phyloP scores from a whole-genome alignment of 2,113 vertebrate genomes.

The Hippolais icterina region DNA sequence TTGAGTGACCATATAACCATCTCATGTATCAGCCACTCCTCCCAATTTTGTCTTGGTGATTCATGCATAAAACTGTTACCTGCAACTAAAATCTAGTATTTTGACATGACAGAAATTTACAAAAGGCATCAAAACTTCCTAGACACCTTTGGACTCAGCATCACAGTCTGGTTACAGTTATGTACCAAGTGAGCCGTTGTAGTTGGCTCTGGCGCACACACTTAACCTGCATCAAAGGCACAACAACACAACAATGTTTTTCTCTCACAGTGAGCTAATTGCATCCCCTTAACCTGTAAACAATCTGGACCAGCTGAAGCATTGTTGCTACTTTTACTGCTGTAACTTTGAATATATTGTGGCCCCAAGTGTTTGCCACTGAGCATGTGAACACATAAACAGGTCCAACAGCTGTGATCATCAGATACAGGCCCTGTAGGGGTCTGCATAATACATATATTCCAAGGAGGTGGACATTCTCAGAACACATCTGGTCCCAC shows the following conservation, averaged over 20 bases:
- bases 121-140: not conserved
- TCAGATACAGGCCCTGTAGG: not conserved
- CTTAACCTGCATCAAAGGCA: not conserved
- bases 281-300: not conserved
- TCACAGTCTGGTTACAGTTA: not conserved
- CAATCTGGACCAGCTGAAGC: not conserved
- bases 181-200: not conserved
- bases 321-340: not conserved
- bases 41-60: not conserved
- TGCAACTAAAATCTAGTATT: not conserved
- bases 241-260: not conserved
- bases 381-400: not conserved
- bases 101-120: not conserved
- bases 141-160: not conserved
- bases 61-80: not conserved
- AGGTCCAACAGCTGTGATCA: not conserved
- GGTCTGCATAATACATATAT: not conserved
- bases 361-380: not conserved
- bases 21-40: not conserved
- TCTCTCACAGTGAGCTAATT: not conserved
- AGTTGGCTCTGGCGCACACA: not conserved
- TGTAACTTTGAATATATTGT: not conserved
- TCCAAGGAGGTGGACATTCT: not conserved
- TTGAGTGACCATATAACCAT: not conserved
- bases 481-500: not conserved